phyloP scores from a whole-genome alignment of 2,888 invertebrate species.

The Psylliodes chrysocephalus region DNA sequence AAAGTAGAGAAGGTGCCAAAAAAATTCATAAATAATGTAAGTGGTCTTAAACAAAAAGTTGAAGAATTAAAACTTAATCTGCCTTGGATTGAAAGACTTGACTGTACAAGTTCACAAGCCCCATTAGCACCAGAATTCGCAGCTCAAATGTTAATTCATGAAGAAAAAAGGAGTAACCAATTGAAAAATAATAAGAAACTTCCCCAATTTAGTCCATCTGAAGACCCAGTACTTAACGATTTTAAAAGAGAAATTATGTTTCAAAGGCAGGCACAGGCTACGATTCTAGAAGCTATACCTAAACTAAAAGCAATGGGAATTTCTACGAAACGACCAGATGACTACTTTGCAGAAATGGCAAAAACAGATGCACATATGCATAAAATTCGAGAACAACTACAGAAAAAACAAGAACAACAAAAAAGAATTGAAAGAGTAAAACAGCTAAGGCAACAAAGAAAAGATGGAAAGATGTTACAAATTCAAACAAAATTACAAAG shows the following conservation, averaged over 20 bases:
- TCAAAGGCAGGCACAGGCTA: slow-evolving; percentile 87
- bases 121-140: slow-evolving; percentile 87
- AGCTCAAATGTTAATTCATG: slow-evolving; percentile 79
- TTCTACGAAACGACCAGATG: slow-evolving; percentile 86
- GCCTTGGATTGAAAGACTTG: slow-evolving; percentile 89
- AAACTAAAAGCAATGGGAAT: slow-evolving; percentile 80
- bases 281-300: slow-evolving; percentile 82
- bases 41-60: slow-evolving; percentile 75
- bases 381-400: slow-evolving; percentile 84
- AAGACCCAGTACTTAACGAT: slow-evolving; percentile 88
- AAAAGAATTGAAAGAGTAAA: slow-evolving; percentile 91
- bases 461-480: slow-evolving; percentile 90
- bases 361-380: slow-evolving; percentile 98
- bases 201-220: slow-evolving; percentile 70
- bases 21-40: slow-evolving; percentile 75
- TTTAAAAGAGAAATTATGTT: slow-evolving; percentile 91
- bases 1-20: slow-evolving; percentile 70
- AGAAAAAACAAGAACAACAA: slow-evolving; percentile 85
- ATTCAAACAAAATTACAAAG: slow-evolving; percentile 85
- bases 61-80: slow-evolving; percentile 77
- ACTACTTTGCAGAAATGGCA: slow-evolving; percentile 99
- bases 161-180: slow-evolving; percentile 73
- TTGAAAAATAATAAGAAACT: slow-evolving; percentile 78
- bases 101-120: slow-evolving; percentile 80
- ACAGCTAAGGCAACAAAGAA: slow-evolving; percentile 89